phyloP scores from a whole-genome alignment of 2,797 vertebrate genomes.

The Scarus forsteni region DNA sequence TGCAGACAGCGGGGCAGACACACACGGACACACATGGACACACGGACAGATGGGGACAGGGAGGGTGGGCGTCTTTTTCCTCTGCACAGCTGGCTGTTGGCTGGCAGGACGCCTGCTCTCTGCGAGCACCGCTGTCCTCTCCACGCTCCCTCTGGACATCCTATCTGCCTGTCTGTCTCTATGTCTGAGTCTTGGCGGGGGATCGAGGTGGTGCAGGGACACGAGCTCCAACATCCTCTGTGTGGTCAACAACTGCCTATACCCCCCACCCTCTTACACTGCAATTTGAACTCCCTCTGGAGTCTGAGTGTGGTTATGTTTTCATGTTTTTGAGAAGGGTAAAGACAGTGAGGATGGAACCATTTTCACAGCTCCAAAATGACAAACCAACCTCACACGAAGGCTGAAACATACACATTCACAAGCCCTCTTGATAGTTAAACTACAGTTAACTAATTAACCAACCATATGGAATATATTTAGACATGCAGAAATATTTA shows the following conservation, averaged over 20 bases:
- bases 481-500: too few species aligned
- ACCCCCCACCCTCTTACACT: conserved; percentile 2
- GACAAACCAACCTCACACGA: conserved; percentile 12
- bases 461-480: too few species aligned
- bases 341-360: not conserved
- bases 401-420: not conserved
- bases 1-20: conserved; percentile 9
- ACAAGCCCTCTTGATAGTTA: too few species aligned
- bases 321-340: conserved; percentile 14
- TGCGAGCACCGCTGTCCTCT: conserved; percentile 29
- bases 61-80: conserved; percentile 19
- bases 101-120: conserved; percentile 49
- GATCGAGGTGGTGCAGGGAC: conserved; percentile 26
- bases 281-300: conserved; percentile 45
- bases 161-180: conserved; percentile 21
- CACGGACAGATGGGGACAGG: conserved; percentile 41
- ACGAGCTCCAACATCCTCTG: conserved; percentile 32
- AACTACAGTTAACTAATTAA: too few species aligned
- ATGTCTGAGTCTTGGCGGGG: conserved; percentile 33
- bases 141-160: conserved; percentile 34
- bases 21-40: conserved; percentile 1
- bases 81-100: conserved; percentile 69
- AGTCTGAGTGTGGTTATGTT: conserved; percentile 32
- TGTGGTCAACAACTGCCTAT: conserved; percentile 20
- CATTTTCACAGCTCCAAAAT: conserved; percentile 1